Conservation (phyloP, 2,113 vertebrate genomes). For the Phoenicopterus ruber region DNA sequence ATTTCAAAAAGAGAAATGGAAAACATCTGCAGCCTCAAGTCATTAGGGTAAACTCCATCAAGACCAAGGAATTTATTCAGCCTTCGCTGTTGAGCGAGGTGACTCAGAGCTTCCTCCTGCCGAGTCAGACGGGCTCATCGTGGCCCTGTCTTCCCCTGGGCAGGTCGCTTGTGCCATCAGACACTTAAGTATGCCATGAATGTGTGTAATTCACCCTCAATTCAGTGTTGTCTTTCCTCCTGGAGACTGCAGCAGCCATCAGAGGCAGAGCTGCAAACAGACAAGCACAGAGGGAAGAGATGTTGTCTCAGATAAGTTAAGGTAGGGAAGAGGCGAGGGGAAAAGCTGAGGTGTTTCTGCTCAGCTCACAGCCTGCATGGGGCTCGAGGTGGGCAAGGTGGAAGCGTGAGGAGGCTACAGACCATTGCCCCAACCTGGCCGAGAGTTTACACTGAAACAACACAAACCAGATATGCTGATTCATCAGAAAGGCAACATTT, state of each 20-base stretch:
- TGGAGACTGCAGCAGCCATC: not conserved
- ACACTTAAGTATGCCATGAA: not conserved
- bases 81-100: not conserved
- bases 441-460: not conserved
- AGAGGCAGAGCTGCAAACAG: not conserved
- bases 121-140: not conserved
- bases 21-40: not conserved
- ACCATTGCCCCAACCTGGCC: not conserved
- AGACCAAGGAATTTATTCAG: slow-evolving; percentile 4
- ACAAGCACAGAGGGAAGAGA: not conserved
- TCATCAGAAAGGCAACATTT: not conserved
- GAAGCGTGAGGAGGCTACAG: not conserved
- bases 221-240: not conserved
- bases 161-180: not conserved
- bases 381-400: not conserved
- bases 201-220: not conserved
- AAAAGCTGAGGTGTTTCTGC: not conserved
- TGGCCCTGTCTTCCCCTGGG: not conserved
- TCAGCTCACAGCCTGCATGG: not conserved
- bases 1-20: slow-evolving; percentile 20
- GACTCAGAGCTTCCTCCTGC: not conserved
- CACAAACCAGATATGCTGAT: not conserved
- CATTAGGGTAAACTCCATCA: not conserved
- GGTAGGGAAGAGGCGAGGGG: not conserved
- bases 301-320: not conserved